Evolutionary conservation across 2,888 invertebrate species (phyloP), one percentile per base, ranked within the genome.

Genomic region (Priocnemis perturbator): DNA sequence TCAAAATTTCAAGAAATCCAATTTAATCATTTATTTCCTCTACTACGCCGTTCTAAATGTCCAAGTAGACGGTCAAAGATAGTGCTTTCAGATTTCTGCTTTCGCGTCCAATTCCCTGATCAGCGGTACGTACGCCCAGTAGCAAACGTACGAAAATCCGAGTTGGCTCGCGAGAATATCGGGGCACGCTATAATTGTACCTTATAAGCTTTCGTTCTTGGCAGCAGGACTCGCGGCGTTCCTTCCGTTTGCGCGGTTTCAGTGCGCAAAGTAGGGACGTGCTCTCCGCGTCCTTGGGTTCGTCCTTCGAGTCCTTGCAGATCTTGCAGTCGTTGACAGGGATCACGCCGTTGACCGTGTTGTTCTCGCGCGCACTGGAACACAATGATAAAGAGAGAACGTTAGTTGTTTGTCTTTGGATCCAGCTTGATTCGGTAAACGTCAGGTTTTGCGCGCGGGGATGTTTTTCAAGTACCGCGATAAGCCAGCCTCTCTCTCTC

Each of bases 191-290:
- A 26, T 26, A 26, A 26, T 26, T 26, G 7, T 74, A 88, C 88
- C 89, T 87, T 75, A 88, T 87, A 21, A 89, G 79, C 71, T 89
- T 89, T 47, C 87, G 82, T 73, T 89, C 89, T 69, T 88, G 87
- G 56, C 86, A 86, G 69, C 92, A 91, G 67, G 92, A 91, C 84
- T 92, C 92, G n/a, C 91, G 90, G 64, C 91, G 91, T 89, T 93
- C 92, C 84, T 92, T 92, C 58, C 92, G 90, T 88, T 92, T 92
- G 82, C 92, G 91, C 78, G 91, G 91, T 85, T 88, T 87, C 89
- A 91, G 90, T 81, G 91, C 89, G 89, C 91, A 91, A 86, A 91
- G 90, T 88, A 91, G 90, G 63, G 91, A 90, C 74, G 91, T 90
- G 78, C 90, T 90, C 89, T 91, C 91, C 26, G 81, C 78, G 69